phyloP scores from a whole-genome alignment of 92 coral and sea anemone species.

The Phymanthus crucifer region DNA sequence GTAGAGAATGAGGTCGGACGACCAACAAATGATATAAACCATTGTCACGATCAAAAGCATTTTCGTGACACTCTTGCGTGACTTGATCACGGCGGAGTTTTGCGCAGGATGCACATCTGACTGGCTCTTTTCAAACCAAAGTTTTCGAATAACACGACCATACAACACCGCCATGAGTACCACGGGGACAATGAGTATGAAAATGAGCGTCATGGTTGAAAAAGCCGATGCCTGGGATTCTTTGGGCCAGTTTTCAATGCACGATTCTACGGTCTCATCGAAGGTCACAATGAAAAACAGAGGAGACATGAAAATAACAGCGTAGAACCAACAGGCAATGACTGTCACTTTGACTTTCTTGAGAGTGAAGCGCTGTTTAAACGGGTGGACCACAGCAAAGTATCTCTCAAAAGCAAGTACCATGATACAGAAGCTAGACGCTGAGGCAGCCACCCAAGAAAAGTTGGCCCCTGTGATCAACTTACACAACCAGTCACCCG shows the following conservation, averaged over 20 bases:
- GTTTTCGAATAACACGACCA: constrained; percentile 35
- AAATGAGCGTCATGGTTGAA: constrained; percentile 34
- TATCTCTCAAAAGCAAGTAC: constrained; percentile 56
- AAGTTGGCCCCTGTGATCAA: constrained; percentile 28
- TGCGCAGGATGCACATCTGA: constrained; percentile 30
- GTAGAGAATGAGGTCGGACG: constrained; percentile 37
- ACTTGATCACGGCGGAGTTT: constrained; percentile 37
- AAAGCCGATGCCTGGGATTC: constrained; percentile 25
- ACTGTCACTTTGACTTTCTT: constrained; percentile 36
- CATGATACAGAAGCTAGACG: constrained; percentile 43
- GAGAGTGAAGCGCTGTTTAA: constrained; percentile 39
- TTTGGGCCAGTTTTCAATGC: constrained; percentile 24
- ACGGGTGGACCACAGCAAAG: constrained; percentile 46
- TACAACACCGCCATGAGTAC: constrained; percentile 41
- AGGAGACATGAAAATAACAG: constrained; percentile 35
- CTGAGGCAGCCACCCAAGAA: constrained; percentile 39
- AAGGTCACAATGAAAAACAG: constrained; percentile 27
- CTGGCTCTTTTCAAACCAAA: constrained; percentile 43
- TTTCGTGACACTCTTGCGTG: constrained; percentile 54
- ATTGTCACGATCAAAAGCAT: constrained; percentile 46
- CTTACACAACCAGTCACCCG: constrained; percentile 26
- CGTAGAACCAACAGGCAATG: constrained; percentile 40
- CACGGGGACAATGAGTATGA: constrained; percentile 38
- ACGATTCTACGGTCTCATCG: not conserved
- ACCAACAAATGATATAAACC: constrained; percentile 49